A percentile compares a stretch with the other conserved stretches of the same genome.
phyloP scores from a whole-genome alignment of 2,888 invertebrate species.

The Cenopis cana region DNA sequence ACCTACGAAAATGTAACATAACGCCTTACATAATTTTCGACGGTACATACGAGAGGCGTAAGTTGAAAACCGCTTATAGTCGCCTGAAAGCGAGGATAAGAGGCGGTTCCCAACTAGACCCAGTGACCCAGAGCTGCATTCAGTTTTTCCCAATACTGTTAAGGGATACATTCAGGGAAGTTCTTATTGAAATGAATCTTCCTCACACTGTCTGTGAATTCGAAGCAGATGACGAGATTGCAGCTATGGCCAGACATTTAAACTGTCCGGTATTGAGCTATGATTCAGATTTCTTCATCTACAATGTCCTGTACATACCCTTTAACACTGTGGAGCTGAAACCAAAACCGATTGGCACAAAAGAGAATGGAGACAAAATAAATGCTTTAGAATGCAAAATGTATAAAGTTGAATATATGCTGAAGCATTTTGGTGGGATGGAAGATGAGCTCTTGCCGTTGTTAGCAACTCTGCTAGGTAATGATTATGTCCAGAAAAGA shows the following conservation, averaged over 20 bases:
- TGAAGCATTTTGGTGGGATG: conserved; percentile 87
- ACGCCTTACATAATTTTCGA: conserved; percentile 91
- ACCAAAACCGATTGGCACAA: conserved; percentile 56
- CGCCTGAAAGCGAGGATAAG: conserved; percentile 86
- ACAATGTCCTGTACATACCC: conserved; percentile 93
- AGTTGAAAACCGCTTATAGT: conserved; percentile 87
- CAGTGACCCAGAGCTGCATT: conserved; percentile 79
- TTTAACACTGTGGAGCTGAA: conserved; percentile 87
- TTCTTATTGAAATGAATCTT: conserved; percentile 87
- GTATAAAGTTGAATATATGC: conserved; percentile 89
- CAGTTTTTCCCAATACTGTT: conserved; percentile 91
- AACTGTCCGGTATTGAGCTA: conserved; percentile 95
- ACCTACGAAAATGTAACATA: conserved; percentile 89
- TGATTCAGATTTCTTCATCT: conserved; percentile 97
- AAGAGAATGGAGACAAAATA: conserved; percentile 60
- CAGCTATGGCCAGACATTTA: conserved; percentile 90
- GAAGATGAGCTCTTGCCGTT: conserved; percentile 89
- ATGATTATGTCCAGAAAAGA: conserved; percentile 92
- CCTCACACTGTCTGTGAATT: conserved; percentile 90
- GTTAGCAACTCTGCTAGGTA: conserved; percentile 93
- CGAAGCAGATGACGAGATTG: conserved; percentile 96
- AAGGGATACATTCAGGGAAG: conserved; percentile 90
- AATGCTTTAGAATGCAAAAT: conserved; percentile 88
- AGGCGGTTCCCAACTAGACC: conserved; percentile 83
- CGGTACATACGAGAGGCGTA: conserved; percentile 90